Evolutionary conservation across 2,888 invertebrate genomes (phyloP), one percentile per base, ranked within the genome.

Genomic region (Coelogynopora nodosa): DNA sequence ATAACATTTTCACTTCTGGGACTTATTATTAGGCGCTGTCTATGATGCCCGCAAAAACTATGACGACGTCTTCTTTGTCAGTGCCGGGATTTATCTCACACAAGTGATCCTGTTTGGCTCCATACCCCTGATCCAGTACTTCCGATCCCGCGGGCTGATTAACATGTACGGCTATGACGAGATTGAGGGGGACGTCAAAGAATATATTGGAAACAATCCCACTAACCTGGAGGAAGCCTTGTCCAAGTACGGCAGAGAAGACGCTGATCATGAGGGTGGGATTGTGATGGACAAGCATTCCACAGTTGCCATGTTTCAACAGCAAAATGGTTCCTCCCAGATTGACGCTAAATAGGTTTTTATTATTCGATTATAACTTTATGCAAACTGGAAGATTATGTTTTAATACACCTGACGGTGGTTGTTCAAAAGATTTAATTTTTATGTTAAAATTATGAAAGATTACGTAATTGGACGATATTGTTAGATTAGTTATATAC

Each of bases 61-160:
- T 83, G 89, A 89, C 29, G 89, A 90, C 83, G 89, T 89, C 18
- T 89, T 89, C 87, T 89, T 88, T 86, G 89, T 90, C 30, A 88
- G 89, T 13, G 89, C 89, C 0, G 88, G 81, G n/a, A 85, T 89
- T 0, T 89, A 89, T 84, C 84, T 89, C 13, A 28, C 89, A 0
- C 88, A 89, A 67, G 87, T 88, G 18, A 2, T 88, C 13, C 67
- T 90, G 0, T 89, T 90, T 84, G 89, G 82, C 81, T 87, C 87
- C 28, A 89, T 89, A 30, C 88, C 88, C 2, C 30, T 88, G 1
- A 84, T 89, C 29, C 31, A 30, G 82, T 31, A 23, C 30, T 82
- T 30, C 26, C 29, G 82, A 13, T 27, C n/a, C 18, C 49, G 49
- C 10, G 82, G 82, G 26, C 23, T 28, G 0, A 23, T n/a, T 26